Conservation (phyloP, 1,140 invertebrate genomes). For the Meloidogyne exigua region DNA sequence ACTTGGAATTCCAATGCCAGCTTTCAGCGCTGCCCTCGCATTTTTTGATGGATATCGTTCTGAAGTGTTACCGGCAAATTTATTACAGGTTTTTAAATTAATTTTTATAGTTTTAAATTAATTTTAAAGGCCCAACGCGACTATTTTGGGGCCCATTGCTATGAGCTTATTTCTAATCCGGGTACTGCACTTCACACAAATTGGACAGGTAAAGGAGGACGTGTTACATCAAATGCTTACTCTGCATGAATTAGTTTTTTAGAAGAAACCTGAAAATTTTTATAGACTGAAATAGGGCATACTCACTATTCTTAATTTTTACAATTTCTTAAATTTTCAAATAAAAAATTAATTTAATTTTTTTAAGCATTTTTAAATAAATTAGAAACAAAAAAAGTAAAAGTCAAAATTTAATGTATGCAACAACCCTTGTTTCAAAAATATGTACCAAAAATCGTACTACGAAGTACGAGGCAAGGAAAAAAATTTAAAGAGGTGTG, state of each 20-base stretch:
- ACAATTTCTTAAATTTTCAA: no score
- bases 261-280: no score
- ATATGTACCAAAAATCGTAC: no score
- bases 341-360: no score
- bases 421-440: no score
- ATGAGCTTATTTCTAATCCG: slow-evolving; percentile 81
- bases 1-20: slow-evolving; percentile 85
- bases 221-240: slow-evolving; percentile 91
- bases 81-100: slow-evolving; percentile 73
- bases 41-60: slow-evolving; percentile 94
- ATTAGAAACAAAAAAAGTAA: no score
- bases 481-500: no score
- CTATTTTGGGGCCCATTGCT: slow-evolving; percentile 98
- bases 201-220: slow-evolving; percentile 96
- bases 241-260: slow-evolving; percentile 11
- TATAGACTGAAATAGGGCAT: no score
- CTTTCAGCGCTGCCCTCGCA: slow-evolving; percentile 84
- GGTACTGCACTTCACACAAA: slow-evolving; percentile 84
- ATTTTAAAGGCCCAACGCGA: slow-evolving; percentile 82
- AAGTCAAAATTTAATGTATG: no score
- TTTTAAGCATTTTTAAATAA: no score
- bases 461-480: no score
- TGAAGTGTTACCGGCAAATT: slow-evolving; percentile 79
- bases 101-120: slow-evolving; percentile 65
- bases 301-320: no score